A percentile compares a stretch with the other conserved stretches of the same genome.
Conservation (phyloP, 2,888 invertebrate genomes). For the Philhelius pedissequus region DNA sequence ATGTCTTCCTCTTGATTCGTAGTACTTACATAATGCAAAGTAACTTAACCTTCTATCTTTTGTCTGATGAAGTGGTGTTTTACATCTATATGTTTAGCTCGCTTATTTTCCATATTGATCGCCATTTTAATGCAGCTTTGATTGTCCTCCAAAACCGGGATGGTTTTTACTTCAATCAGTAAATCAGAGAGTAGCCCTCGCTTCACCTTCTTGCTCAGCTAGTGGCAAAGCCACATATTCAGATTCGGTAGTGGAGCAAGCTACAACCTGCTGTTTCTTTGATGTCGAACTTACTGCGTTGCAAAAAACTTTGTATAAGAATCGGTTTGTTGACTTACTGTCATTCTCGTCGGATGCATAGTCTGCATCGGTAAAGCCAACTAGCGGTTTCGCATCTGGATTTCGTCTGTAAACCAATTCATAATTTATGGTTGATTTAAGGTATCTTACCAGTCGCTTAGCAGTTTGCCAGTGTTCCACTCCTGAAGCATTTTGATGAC, state of each 20-base stretch:
- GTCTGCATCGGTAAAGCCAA: not conserved
- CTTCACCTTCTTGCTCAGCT: constrained; percentile 16
- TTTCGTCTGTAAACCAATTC: not conserved
- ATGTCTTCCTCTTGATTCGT: no score
- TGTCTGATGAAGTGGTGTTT: no score
- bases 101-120: no score
- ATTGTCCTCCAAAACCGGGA: no score
- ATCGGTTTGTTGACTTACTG: constrained; percentile 16
- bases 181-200: no score
- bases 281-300: constrained; percentile 13
- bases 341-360: constrained; percentile 7
- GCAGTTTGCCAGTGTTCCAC: constrained; percentile 23
- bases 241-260: constrained; percentile 9
- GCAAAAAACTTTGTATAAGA: not conserved
- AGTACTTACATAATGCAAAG: no score
- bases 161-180: not conserved
- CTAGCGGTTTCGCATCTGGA: not conserved
- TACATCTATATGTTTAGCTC: no score
- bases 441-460: not conserved
- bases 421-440: not conserved
- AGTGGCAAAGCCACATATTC: not conserved
- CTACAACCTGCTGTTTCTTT: constrained; percentile 9
- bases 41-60: no score
- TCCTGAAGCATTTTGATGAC: constrained; percentile 37
- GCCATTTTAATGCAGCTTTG: constrained; percentile 17